Base-by-base conservation (phyloP, 2,113 vertebrate genomes). In the Neogobius melanostomus region DNA sequence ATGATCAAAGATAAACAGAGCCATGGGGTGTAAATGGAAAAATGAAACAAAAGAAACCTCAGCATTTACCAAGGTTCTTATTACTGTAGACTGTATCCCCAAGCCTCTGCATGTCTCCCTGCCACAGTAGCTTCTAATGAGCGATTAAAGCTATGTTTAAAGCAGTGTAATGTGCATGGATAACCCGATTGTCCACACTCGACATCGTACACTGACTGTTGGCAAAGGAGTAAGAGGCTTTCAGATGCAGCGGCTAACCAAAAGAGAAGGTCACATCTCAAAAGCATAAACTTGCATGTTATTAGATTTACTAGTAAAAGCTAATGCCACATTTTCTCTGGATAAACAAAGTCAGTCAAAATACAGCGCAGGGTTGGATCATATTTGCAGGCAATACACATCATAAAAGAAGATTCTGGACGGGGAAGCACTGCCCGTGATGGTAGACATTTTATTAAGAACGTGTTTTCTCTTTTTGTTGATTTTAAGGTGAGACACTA, bases 1-100 rank as follows among this genome's bases (percentile, higher is more conserved):
- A 83, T 69, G 76, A 82, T 81, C n/a, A 77, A 74, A 7, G 43
- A 61, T 70, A 67, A 82, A 71, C 54, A 53, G 11, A 53, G n/a
- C 71, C 59, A 16, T 14, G 48, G 61, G 57, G 42, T 61, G 59
- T 36, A 62, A 64, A 48, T 45, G 17, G 43, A 56, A 78, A 72
- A 36, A 49, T 67, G 46, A 69, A 45, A 69, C 59, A 44, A 60
- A 42, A 43, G 36, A 43, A 60, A 60, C 36, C 57, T 43, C 28
- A 44, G 15, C 57, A 15, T n/a, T 8, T 16, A 51, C 72, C 12
- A 52, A 46, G 11, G 9, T 4, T 60, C 47, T 59, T 21, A 17
- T 72, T 54, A n/a, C n/a, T n/a, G n/a, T 9, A 0, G 9, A 60
- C 28, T 74, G 68, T 82, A 66, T 65, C 42, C 50, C 15, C 56